Evolutionary conservation across 2,888 invertebrate genomes (phyloP), one percentile per base, ranked within the genome.

Genomic region (Drosophila mimica): DNA sequence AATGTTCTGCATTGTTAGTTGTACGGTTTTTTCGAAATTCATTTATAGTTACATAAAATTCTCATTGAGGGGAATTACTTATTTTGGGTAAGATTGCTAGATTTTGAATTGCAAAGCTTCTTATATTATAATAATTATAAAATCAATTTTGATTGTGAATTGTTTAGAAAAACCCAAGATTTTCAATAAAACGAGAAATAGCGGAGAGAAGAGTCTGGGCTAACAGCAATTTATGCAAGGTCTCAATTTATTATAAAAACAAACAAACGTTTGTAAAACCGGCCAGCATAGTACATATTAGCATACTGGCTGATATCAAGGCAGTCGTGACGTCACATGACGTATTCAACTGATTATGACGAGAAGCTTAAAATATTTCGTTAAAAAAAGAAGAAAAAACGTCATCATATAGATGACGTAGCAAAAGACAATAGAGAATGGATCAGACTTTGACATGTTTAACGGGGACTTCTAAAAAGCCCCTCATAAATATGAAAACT

Each of bases 191-290:
- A 15, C 54, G 38, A 25, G 11, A 66, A 64, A 25, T 25, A 34
- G 43, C 31, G 20, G 28, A 36, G 11, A 33, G 20, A 17, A 20
- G 30, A 52, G 3, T 17, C 13, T 34, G 20, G 51, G 38, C 28
- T 49, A 13, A 40, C 51, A 49, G 36, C 25, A 31, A 49, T 20
- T 34, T 30, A 13, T 33, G 34, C 59, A 49, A 67, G 70, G 38
- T 66, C 56, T 69, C 48, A 31, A 54, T 57, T 34, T 74, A 72
- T 75, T 81, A 65, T 62, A 57, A 51, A 75, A 74, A 60, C 46
- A 74, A 74, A 71, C 46, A 71, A 70, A 25, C 9, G 0, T 28
- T 28, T 43, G 8, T 8, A n/a, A 61, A 34, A 34, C 15, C 34
- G 52, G 48, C 31, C 62, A 11, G 28, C 30, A 31, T 28, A 25